Base-by-base conservation (phyloP, 2,797 vertebrate species). In the Rousettus madagascariensis region DNA sequence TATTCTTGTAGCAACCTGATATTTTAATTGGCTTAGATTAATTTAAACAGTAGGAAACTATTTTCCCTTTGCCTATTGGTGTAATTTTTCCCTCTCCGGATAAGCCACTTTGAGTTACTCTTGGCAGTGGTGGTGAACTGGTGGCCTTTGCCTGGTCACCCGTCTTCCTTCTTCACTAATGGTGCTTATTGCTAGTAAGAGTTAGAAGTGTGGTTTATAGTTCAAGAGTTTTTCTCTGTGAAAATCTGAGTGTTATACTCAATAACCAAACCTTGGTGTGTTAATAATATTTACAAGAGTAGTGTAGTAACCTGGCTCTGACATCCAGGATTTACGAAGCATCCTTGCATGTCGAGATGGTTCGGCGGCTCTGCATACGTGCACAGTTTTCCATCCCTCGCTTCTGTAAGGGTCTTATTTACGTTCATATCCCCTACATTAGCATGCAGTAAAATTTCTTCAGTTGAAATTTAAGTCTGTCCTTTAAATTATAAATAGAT, bases 11-110 rank as follows among this genome's bases (percentile, higher is more conserved):
- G 30, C 19, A 82, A 9, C 22, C 36, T 69, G 26, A n/a, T 90
- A 65, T 43, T 84, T 94, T 78, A 93, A 93, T 83, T 94, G 66
- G 17, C 22, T 89, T 89, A 86, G 55, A 66, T 92, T 92, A 93
- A 63, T 72, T 75, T 86, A 53, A 79, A 55, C 69, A 65, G 22
- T 77, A 30, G 49, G 61, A 79, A 87, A 19, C 46, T 87, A 72
- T 51, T 82, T 96, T 77, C 38, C 33, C 51, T 93, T 86, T 85
- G 12, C 87, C 3, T 84, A 11, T 49, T 41, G n/a, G 5, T 78
- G 53, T 77, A 69, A 49, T 80, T 33, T 5, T 59, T 66, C 12
- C 33, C 10, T 91, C 2, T 82, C 17, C 65, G 15, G 20, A 30
- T 74, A 69, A 78, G 30, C n/a, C 59, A 26, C 16, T 61, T 61